Conservation (phyloP, 2,888 invertebrate genomes). For the Apoda limacodes region DNA sequence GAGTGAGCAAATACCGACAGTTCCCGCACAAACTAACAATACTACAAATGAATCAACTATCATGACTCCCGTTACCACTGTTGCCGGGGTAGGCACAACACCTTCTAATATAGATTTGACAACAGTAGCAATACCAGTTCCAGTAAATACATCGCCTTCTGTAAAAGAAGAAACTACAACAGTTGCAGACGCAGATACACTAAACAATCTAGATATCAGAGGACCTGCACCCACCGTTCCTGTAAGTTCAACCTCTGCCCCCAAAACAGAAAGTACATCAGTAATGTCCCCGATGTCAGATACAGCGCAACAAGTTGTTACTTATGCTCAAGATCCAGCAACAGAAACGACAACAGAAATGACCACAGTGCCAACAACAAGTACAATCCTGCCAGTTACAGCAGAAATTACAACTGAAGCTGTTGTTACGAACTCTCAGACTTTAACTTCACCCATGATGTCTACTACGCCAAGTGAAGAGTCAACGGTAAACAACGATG, state of each 20-base stretch:
- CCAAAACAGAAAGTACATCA: constrained; percentile 20
- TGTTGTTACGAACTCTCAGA: constrained; percentile 3
- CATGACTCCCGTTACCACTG: constrained; percentile 21
- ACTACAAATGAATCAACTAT: constrained; percentile 26
- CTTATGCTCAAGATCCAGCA: no score
- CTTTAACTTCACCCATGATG: constrained; percentile 4
- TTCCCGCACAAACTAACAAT: constrained; percentile 27
- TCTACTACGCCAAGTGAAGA: constrained; percentile 17
- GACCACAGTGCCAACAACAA: constrained; percentile 6
- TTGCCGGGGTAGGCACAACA: no score
- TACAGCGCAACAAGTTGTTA: no score
- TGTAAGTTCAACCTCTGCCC: constrained; percentile 28
- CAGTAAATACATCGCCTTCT: constrained; percentile 18
- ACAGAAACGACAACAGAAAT: constrained; percentile 1
- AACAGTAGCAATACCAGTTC: constrained; percentile 13
- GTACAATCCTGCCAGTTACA: not conserved
- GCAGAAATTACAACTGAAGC: constrained; percentile 3
- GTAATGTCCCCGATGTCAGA: no score
- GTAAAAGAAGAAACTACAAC: constrained; percentile 37
- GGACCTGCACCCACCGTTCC: constrained; percentile 30
- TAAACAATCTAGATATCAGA: constrained; percentile 32
- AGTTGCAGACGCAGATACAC: constrained; percentile 40
- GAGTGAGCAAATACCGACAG: constrained; percentile 40
- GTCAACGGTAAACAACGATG: constrained; percentile 31
- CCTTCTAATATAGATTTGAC: constrained; percentile 15